Evolutionary conservation across 1,140 invertebrate species (phyloP).

Genomic region (Drosophila ironensis): DNA sequence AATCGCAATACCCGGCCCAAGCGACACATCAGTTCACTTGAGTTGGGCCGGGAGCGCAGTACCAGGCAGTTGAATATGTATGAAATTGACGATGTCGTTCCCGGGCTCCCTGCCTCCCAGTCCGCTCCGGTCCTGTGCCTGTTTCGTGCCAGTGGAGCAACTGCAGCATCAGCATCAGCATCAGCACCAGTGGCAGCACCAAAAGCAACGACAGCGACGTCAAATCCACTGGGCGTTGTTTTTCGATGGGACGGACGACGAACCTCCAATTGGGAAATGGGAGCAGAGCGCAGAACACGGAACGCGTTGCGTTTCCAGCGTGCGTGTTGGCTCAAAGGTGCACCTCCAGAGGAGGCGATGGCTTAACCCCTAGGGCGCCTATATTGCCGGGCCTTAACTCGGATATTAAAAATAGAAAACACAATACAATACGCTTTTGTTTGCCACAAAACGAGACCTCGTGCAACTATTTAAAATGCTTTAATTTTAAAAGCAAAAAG

Average conservation of each 20-base stretch:
- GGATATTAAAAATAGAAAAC: not conserved
- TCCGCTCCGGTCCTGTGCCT: not conserved
- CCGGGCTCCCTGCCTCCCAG: conserved; percentile 17
- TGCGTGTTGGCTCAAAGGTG: conserved; percentile 30
- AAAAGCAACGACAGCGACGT: conserved; percentile 10
- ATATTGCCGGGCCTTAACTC: not conserved
- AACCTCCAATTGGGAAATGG: conserved; percentile 32
- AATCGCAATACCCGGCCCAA: conserved; percentile 11
- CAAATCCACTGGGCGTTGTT: conserved; percentile 64
- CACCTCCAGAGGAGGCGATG: not conserved
- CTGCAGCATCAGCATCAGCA: conserved; percentile 42
- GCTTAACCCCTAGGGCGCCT: conserved; percentile 8
- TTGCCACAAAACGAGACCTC: no score
- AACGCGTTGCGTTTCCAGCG: conserved; percentile 34
- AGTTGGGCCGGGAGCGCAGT: conserved; percentile 24
- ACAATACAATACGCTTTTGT: not conserved
- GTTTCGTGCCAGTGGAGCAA: conserved; percentile 32
- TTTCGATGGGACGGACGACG: conserved; percentile 46
- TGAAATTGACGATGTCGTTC: conserved; percentile 56
- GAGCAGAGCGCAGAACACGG: no score
- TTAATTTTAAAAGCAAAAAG: no score
- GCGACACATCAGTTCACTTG: conserved; percentile 48
- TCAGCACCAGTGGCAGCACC: no score
- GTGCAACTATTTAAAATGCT: no score
- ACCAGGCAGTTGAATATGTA: conserved; percentile 63